Evolutionary conservation across 2,113 vertebrate genomes (phyloP), one percentile per base, ranked within the genome.

Genomic region (Mirza zaza): DNA sequence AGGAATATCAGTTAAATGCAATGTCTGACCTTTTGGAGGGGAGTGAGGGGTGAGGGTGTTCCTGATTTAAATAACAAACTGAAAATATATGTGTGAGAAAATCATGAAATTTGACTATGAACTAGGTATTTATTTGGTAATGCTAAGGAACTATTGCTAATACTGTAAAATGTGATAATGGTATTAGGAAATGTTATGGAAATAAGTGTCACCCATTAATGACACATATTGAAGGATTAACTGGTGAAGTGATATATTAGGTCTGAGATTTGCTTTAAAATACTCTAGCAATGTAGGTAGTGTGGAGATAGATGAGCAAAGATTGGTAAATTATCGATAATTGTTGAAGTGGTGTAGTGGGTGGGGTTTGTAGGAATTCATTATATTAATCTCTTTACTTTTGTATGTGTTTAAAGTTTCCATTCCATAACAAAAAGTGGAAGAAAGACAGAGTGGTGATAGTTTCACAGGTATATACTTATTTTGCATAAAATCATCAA

Each of bases 391-490:
- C 48, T 18, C 3, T 61, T 13, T 76, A 13, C 57, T 77, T 90
- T 65, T 50, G 7, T 57, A 20, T 87, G 4, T 90, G 21, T 95
- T 92, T 34, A 87, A 87, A 61, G 71, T 95, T 96, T 55, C 39
- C 9, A 29, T 20, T 55, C 39, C 13, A 29, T 20, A 61, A 36
- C 57, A 91, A 52, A 96, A 88, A 55, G 32, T 76, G 20, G 76
- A 23, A 83, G 34, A 39, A 67, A n/a, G 29, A 42, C 20, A 88
- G 39, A 76, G 13, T 25, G 9, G 20, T 68, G 50, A 50, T 61
- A 13, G n/a, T 79, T 59, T 50, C 39, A 32, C 39, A 63, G 18
- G 23, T 55, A 1, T 29, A 17, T 27, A 13, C 18, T 61, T 65
- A 55, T 65, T 63, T 42, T 73, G 17, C 17, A 34, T 17, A 80